A percentile compares a stretch with the other conserved stretches of the same genome.
phyloP scores from a whole-genome alignment of 1,140 invertebrate species.

The Mactra quadrangularis region DNA sequence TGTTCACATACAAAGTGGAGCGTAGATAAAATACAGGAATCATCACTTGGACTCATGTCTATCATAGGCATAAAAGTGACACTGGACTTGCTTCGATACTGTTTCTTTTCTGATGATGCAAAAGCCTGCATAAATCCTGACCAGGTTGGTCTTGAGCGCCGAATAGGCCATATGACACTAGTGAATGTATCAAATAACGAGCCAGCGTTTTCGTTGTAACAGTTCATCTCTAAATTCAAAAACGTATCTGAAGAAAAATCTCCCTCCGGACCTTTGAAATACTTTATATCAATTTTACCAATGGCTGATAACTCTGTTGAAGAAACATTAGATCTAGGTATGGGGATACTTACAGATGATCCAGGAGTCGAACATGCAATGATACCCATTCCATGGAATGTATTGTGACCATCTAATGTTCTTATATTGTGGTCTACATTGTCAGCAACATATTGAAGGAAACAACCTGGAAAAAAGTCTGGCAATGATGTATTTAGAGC shows the following conservation, averaged over 20 bases:
- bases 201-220: neutral
- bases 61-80: constrained; percentile 75
- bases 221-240: no score
- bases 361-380: constrained; percentile 66
- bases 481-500: constrained; percentile 29
- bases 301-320: constrained; percentile 15
- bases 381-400: constrained; percentile 77
- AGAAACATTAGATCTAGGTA: constrained; percentile 48
- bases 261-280: constrained; percentile 14
- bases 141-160: constrained; percentile 16
- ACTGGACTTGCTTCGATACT: constrained; percentile 66
- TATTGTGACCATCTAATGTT: constrained; percentile 63
- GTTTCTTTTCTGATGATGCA: constrained; percentile 36
- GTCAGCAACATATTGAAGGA: constrained; percentile 60
- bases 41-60: constrained; percentile 72
- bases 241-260: neutral
- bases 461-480: neutral
- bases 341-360: neutral
- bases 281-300: constrained; percentile 50
- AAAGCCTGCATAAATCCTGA: constrained; percentile 56
- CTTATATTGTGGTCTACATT: constrained; percentile 66
- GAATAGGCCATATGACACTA: constrained; percentile 41
- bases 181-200: neutral
- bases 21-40: constrained; percentile 73
- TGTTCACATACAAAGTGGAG: constrained; percentile 67